These are phyloP conservation scores for Metalampra italica DNA, from an alignment of 2,888 invertebrate genomes.

Conservation along the genomic window DNA sequence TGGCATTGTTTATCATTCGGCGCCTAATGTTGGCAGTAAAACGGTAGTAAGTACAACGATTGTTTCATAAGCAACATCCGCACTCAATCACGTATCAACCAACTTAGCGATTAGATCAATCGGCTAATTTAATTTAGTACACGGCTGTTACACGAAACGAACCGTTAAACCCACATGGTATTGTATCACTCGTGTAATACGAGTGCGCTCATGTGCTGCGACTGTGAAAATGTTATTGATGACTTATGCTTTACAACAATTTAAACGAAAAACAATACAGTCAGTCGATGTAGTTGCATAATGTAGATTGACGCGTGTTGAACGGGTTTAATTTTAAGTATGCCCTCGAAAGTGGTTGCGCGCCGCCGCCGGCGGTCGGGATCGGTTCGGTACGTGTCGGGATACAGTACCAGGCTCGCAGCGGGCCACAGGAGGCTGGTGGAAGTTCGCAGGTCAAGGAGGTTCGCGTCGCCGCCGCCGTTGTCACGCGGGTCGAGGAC, in stretches of 20 bases:
- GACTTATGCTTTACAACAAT: not conserved
- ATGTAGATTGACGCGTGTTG: not conserved
- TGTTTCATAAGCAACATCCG: slow-evolving; percentile 40
- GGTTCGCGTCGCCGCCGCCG: slow-evolving; percentile 38
- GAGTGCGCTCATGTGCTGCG: slow-evolving; percentile 8
- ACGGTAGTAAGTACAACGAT: slow-evolving; percentile 29
- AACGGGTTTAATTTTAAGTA: not conserved
- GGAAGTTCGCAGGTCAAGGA: slow-evolving; percentile 63
- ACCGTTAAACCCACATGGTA: slow-evolving; percentile 7
- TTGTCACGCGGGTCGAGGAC: slow-evolving; percentile 57
- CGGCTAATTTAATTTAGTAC: slow-evolving; percentile 31
- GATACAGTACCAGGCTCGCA: slow-evolving; percentile 46
- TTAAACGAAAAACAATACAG: not conserved
- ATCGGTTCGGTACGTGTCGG: slow-evolving; percentile 12
- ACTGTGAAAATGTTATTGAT: slow-evolving; percentile 7
- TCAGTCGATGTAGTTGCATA: not conserved
- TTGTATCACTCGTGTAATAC: slow-evolving; percentile 6
- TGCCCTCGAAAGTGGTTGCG: not conserved
- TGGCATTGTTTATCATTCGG: not conserved
- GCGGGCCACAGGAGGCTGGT: slow-evolving; percentile 46
- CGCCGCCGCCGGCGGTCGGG: not conserved
- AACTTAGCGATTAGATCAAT: slow-evolving; percentile 33
- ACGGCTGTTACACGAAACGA: slow-evolving; percentile 20
- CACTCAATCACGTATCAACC: slow-evolving; percentile 32
- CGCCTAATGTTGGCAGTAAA: too few relatives aligned